A percentile compares a stretch with the other conserved stretches of the same genome.
Evolutionary conservation across 2,113 vertebrate genomes (phyloP).

Genomic region (Lanius ludovicianus): DNA sequence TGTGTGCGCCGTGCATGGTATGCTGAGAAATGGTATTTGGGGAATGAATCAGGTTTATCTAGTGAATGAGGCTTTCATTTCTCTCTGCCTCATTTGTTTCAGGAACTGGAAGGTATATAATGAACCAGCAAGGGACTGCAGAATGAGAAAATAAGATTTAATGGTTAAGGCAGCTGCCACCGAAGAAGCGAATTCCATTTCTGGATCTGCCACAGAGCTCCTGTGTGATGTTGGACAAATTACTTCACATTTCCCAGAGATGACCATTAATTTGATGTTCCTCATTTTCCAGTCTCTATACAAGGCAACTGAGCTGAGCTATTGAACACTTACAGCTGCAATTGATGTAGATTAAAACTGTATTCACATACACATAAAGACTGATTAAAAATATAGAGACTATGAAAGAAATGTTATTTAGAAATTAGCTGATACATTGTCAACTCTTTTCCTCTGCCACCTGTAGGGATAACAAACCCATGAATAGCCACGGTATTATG

Average conservation of each 20-base stretch:
- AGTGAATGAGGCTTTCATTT: slow-evolving; percentile 56
- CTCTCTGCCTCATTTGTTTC: slow-evolving; percentile 59
- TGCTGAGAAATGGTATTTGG: slow-evolving; percentile 36
- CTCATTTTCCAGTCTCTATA: neutral
- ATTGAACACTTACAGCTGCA: neutral
- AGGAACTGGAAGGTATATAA: slow-evolving; percentile 58
- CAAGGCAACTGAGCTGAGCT: neutral
- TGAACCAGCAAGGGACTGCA: slow-evolving; percentile 57
- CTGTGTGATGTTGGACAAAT: slow-evolving; percentile 40
- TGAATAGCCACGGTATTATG: neutral
- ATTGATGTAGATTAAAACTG: neutral
- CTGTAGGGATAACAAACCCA: neutral
- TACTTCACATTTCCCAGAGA: slow-evolving; percentile 27
- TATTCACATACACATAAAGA: neutral
- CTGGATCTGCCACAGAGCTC: slow-evolving; percentile 23
- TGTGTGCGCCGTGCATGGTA: neutral
- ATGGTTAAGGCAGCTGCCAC: slow-evolving; percentile 51
- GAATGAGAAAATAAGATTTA: slow-evolving; percentile 55
- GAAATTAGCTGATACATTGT: neutral
- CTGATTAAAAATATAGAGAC: neutral
- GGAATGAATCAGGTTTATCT: slow-evolving; percentile 46
- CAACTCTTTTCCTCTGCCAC: neutral
- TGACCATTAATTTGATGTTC: slow-evolving; percentile 33
- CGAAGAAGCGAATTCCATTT: slow-evolving; percentile 41
- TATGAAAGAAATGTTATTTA: neutral